Conservation (phyloP, 2,797 vertebrate species). For the Mus minutoides region DNA sequence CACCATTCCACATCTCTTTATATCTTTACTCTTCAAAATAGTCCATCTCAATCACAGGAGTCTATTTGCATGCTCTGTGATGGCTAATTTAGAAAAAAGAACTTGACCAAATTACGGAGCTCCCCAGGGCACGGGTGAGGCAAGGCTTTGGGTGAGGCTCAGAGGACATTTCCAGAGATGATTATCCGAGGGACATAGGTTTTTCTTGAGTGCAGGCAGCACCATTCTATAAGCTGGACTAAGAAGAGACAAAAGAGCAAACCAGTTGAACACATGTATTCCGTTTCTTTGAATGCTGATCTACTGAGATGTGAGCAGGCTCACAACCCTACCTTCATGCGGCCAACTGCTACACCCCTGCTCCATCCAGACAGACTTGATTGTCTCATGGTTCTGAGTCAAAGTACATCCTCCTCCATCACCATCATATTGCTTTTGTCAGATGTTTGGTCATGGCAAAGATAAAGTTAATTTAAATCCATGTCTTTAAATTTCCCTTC, state of each 20-base stretch:
- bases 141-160: no score
- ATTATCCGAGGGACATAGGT: no score
- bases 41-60: not conserved
- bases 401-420: not conserved
- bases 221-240: no score
- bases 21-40: not conserved
- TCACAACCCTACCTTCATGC: no score
- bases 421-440: no score
- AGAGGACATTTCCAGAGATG: no score
- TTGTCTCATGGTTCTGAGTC: not conserved
- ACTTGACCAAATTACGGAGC: not conserved
- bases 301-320: not conserved
- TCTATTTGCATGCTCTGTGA: no score
- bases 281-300: not conserved
- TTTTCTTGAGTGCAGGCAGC: no score
- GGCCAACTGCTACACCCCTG: not conserved
- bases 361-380: no score
- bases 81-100: not conserved
- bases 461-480: not conserved
- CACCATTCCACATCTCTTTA: not conserved
- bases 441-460: not conserved
- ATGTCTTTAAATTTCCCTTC: not conserved
- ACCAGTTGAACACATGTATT: not conserved
- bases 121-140: not conserved
- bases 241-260: not conserved